These are phyloP conservation scores for Knipowitschia caucasica DNA, from an alignment of 2,797 vertebrate genomes.

Conservation along the genomic window DNA sequence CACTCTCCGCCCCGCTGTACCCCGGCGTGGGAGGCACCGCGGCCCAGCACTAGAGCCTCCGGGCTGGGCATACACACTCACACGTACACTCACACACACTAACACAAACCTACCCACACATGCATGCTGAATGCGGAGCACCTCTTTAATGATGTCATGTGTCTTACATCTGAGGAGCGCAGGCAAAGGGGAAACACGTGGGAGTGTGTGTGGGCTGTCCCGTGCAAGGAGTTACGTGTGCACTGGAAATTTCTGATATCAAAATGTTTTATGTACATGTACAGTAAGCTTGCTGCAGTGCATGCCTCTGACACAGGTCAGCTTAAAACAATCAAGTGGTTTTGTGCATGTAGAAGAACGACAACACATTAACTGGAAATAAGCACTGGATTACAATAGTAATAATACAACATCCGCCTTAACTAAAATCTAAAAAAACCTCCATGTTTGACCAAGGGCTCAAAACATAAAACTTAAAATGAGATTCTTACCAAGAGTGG, in stretches of 20 bases:
- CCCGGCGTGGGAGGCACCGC: constrained; percentile 68
- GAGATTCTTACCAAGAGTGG: constrained; percentile 46
- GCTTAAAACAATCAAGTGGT: constrained; percentile 21
- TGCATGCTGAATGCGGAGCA: constrained; percentile 47
- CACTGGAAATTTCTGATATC: constrained; percentile 24
- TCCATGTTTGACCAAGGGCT: neutral
- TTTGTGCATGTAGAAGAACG: constrained; percentile 27
- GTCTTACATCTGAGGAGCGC: constrained; percentile 63
- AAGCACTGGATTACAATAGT: neutral
- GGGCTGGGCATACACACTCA: constrained; percentile 56
- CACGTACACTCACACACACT: constrained; percentile 51
- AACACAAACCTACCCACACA: constrained; percentile 51
- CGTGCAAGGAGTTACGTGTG: constrained; percentile 12
- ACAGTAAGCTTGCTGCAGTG: constrained; percentile 21
- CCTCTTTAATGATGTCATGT: constrained; percentile 77
- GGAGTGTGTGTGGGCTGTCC: constrained; percentile 65
- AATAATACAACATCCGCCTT: neutral
- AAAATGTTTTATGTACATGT: constrained; percentile 18
- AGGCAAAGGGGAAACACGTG: constrained; percentile 57
- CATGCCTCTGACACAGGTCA: constrained; percentile 18
- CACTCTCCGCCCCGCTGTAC: constrained; percentile 54
- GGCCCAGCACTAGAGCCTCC: constrained; percentile 67
- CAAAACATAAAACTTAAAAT: constrained; percentile 1
- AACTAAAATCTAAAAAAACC: neutral
- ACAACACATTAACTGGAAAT: neutral